Conservation (phyloP, 2,888 invertebrate species). For the Caenorhabditis auriculariae region DNA sequence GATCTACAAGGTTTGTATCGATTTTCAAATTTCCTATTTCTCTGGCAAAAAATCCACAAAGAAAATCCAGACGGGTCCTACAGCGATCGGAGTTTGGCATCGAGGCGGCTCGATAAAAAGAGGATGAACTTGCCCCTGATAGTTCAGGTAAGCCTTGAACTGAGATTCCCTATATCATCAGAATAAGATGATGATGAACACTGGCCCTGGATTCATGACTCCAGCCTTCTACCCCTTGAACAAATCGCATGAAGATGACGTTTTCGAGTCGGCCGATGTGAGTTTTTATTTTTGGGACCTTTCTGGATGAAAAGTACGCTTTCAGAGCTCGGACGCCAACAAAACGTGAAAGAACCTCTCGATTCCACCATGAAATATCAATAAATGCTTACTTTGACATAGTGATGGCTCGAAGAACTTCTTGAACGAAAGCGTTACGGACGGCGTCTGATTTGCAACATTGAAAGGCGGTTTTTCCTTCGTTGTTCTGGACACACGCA, state of each 20-base stretch:
- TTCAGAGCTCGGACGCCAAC: slow-evolving; percentile 1
- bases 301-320: slow-evolving; percentile 2
- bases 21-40: too few species aligned
- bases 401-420: slow-evolving; percentile 71
- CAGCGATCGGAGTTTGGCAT: too few species aligned
- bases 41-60: too few species aligned
- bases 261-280: slow-evolving; percentile 7
- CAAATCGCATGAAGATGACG: slow-evolving; percentile 15
- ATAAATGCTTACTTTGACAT: slow-evolving; percentile 69
- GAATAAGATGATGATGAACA: too few species aligned
- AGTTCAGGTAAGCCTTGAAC: too few species aligned
- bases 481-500: slow-evolving; percentile 70
- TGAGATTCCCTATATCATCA: too few species aligned
- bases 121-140: too few species aligned
- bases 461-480: slow-evolving; percentile 70
- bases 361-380: slow-evolving; percentile 21
- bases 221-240: slow-evolving; percentile 18
- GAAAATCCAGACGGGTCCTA: too few species aligned
- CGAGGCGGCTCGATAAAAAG: too few species aligned
- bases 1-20: too few species aligned
- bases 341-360: slow-evolving; percentile 6
- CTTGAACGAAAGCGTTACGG: slow-evolving; percentile 70
- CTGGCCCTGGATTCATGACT: slow-evolving; percentile 17
- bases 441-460: slow-evolving; percentile 64
- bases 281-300: not conserved